Evolutionary conservation across 2,888 invertebrate genomes (phyloP), one percentile per base, ranked within the genome.

Genomic region (Acleris sparsana): DNA sequence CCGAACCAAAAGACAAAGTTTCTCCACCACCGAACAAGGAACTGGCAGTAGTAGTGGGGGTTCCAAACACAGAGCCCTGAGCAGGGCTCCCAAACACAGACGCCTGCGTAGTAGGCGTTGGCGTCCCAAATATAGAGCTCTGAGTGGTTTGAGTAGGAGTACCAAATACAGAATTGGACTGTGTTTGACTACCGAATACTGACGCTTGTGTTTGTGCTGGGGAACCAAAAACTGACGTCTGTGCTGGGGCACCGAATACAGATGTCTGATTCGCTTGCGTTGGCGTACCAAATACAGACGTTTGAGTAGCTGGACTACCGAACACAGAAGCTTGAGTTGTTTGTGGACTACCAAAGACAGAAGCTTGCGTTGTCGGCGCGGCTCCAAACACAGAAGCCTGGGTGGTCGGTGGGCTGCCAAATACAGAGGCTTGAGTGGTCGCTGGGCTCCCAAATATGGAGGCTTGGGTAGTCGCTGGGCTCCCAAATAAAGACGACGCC

Each of bases 21-120:
- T 88, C 86, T 33, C 77, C 79, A 16, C 83, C 80, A 48, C 88
- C 85, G 71, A 89, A 86, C 43, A 88, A 70, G 3, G 91, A 91
- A 2, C 82, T 77, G 0, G 83, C 69, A 4, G 84, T 83, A 1
- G 86, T 76, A 1, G 84, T 74, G 0, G 87, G 79, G 39, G 69
- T 43, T 33, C 75, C 77, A 62, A 78, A 79, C 63, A 74, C 69
- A 16, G 70, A 69, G 13, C 69, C 60, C 49, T 53, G 69, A 33
- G 65, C 69, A 16, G 67, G 64, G 7, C 68, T 22, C 11, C 63
- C 63, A 16, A 63, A 63, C 3, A 59, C 33, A 11, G 57, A 70
- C 44, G 69, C 58, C 51, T 63, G 67, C 16, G 71, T 67, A 6
- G 55, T 18, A 13, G 13, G 52, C 7, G 55, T 17, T 44, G 80